Evolutionary conservation across 2,113 vertebrate species (phyloP).

Genomic region (Neodon shergylaensis): DNA sequence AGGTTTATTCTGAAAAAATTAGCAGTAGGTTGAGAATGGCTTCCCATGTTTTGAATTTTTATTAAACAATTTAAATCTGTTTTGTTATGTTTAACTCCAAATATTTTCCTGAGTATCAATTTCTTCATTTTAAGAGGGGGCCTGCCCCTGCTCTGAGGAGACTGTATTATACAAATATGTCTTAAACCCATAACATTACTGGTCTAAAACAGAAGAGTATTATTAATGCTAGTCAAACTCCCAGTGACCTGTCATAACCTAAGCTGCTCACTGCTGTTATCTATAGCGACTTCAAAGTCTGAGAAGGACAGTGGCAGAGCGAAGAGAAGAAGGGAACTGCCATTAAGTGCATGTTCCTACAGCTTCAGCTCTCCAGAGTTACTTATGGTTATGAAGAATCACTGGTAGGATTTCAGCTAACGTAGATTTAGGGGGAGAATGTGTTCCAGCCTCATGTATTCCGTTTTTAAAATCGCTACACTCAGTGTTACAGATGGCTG

Average conservation of each 20-base stretch:
- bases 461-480: slow-evolving; percentile 30
- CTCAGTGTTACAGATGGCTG: neutral
- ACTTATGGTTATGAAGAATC: neutral
- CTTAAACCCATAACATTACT: slow-evolving; percentile 12
- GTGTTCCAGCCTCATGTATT: neutral
- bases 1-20: neutral
- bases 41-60: slow-evolving; percentile 39
- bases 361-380: neutral
- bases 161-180: slow-evolving; percentile 2
- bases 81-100: slow-evolving; percentile 37
- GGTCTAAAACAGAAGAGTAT: slow-evolving; percentile 10
- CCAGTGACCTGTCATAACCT: neutral
- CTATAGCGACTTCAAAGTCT: neutral
- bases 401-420: slow-evolving; percentile 19
- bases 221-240: neutral
- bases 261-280: neutral
- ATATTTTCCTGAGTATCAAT: neutral
- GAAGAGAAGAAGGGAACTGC: neutral
- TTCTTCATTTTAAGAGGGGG: neutral
- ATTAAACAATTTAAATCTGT: slow-evolving; percentile 38
- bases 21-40: neutral
- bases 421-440: slow-evolving; percentile 17
- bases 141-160: neutral
- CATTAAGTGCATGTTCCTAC: neutral
- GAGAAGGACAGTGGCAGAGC: neutral